Conservation (phyloP, 2,797 vertebrate species). For the Vipera latastei region DNA sequence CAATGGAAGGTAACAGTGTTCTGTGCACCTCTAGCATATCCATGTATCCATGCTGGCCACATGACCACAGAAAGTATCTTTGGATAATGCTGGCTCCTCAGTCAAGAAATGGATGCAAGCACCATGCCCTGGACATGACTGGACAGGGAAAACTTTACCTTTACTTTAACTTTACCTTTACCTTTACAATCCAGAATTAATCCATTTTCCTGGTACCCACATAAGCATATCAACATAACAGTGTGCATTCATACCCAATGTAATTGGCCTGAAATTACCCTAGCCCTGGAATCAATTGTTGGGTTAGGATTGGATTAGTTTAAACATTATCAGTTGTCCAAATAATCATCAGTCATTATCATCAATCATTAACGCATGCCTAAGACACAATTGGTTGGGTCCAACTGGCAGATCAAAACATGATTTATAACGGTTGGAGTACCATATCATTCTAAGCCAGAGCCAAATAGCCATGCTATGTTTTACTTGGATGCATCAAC, state of each 20-base stretch:
- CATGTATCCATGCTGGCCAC: too few relatives aligned
- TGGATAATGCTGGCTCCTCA: too few relatives aligned
- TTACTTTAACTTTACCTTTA: too few relatives aligned
- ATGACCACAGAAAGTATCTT: too few relatives aligned
- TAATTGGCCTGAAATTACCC: not conserved
- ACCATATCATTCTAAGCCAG: not conserved
- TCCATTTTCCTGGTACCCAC: too few relatives aligned
- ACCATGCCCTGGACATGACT: too few relatives aligned
- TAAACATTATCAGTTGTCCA: not conserved
- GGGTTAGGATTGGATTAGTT: not conserved
- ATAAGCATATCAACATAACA: not conserved
- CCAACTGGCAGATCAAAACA: not conserved
- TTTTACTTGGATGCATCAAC: not conserved
- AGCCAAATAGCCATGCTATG: not conserved
- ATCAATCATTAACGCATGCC: not conserved
- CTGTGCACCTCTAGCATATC: too few relatives aligned
- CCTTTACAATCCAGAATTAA: too few relatives aligned
- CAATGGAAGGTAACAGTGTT: too few relatives aligned
- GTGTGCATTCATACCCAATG: not conserved
- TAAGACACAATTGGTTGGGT: not conserved
- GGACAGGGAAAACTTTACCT: not conserved
- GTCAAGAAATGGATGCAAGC: too few relatives aligned
- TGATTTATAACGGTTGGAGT: not conserved
- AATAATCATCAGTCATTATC: not conserved
- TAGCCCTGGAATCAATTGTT: not conserved